phyloP scores from a whole-genome alignment of 2,797 vertebrate species.

The Pangasius sanitwongsei region DNA sequence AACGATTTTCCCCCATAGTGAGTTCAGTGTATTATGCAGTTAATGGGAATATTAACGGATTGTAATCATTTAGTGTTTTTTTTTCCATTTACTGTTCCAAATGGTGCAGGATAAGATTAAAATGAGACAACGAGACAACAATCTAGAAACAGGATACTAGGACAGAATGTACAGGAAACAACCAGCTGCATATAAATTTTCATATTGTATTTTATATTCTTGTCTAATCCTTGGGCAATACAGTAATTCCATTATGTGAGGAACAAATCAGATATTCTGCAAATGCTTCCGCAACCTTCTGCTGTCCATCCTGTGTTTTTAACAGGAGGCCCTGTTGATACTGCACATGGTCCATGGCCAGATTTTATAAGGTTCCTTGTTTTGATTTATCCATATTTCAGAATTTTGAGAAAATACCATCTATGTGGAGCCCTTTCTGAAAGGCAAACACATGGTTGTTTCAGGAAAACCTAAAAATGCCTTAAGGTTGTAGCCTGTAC shows the following conservation, averaged over 20 bases:
- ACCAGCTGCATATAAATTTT: background rate
- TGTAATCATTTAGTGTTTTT: background rate
- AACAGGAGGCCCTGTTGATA: background rate
- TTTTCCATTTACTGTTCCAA: background rate
- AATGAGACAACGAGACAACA: background rate
- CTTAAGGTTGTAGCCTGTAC: background rate
- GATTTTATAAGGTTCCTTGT: background rate
- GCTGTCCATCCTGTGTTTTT: background rate
- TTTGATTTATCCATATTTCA: background rate
- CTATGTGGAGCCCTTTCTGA: too few species aligned
- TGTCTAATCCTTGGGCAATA: background rate
- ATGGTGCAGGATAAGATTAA: background rate
- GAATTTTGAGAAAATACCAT: background rate
- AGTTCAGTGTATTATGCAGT: background rate
- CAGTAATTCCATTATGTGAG: background rate
- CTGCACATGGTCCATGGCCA: background rate
- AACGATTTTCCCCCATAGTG: background rate
- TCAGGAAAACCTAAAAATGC: background rate
- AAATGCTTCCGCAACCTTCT: background rate
- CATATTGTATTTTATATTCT: background rate
- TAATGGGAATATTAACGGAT: background rate
- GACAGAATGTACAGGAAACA: conserved; percentile 6
- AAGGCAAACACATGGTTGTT: background rate
- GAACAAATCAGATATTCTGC: background rate
- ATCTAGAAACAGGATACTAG: background rate